Base-by-base conservation (phyloP, 2,888 invertebrate species). In the Pachydiplax longipennis region DNA sequence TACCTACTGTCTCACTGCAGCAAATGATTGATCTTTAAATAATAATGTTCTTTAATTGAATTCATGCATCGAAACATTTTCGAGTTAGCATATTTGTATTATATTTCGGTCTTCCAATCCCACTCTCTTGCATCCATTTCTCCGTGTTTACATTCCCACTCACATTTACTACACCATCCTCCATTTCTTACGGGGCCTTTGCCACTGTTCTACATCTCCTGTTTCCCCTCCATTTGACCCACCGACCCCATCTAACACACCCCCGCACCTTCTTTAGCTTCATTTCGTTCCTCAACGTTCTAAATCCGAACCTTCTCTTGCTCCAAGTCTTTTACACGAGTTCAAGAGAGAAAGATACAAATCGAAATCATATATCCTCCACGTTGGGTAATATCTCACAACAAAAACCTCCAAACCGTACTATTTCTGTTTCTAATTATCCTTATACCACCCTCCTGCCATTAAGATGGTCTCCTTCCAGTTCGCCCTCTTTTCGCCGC, bases 391-490 rank as follows among this genome's bases (percentile, higher is more conserved):
- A 87, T 87, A 87, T 87, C 87, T 87, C 87, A 87, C 87, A 58
- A 25, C 25, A 53, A 58, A 31, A 58, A 53, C 58, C 87, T 61
- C 65, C 87, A 37, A 61, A 61, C 87, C 37, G 87, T 61, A 58
- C 61, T 87, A 87, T 87, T 87, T 87, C 87, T 61, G 87, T 61
- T 61, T 87, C 87, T 61, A 87, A 87, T 87, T 87, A 87, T 37
- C 65, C 37, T 61, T 87, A 58, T 87, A 22, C 61, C 37, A 61
- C 61, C 87, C 58, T 61, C 65, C n/a, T 2, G 31, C 87, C 87
- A 87, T 87, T 61, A 87, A 61, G 61, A 37, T 15, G 37, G 18
- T 61, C 35, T 61, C 83, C 18, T 25, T 82, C 53, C 82, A 6
- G 40, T 40, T 48, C 48, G 2, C 44, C 25, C 48, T 0, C 12